phyloP scores from a whole-genome alignment of 2,797 vertebrate species.

The Eupleurogrammus muticus region DNA sequence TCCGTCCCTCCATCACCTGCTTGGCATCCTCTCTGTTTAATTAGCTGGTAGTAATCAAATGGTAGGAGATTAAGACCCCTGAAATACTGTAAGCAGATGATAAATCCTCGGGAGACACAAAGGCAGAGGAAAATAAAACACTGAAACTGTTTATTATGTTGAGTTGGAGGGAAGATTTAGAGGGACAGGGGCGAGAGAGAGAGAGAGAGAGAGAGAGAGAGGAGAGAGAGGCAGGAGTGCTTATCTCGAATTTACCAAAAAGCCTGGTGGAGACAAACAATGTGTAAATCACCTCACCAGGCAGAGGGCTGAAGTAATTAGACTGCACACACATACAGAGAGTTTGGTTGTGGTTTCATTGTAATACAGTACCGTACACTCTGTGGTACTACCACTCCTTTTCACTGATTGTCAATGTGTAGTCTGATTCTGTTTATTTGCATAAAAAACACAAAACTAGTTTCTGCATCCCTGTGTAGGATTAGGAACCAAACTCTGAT shows the following conservation, averaged over 20 bases:
- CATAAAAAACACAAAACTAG: background rate
- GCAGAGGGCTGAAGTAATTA: constrained; percentile 78
- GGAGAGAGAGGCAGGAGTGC: constrained; percentile 20
- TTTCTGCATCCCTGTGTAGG: background rate
- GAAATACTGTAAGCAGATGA: constrained; percentile 77
- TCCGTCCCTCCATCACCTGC: constrained; percentile 73
- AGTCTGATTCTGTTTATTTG: background rate
- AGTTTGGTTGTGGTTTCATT: constrained; percentile 2
- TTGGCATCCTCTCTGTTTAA: constrained; percentile 78
- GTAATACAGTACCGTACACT: background rate
- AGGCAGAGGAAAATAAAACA: constrained; percentile 68
- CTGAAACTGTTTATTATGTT: constrained; percentile 73
- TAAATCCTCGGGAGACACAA: constrained; percentile 77
- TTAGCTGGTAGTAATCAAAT: constrained; percentile 81
- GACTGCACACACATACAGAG: constrained; percentile 60
- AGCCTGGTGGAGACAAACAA: constrained; percentile 62
- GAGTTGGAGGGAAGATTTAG: constrained; percentile 59
- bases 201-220: constrained; percentile 15
- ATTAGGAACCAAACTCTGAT: background rate
- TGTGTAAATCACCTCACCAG: constrained; percentile 75
- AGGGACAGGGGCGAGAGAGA: constrained; percentile 35
- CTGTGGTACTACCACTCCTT: background rate
- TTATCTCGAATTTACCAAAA: constrained; percentile 75
- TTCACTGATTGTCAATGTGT: background rate
- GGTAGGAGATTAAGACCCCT: constrained; percentile 76